Conservation (phyloP, 2,888 invertebrate species). For the Nemapogon koenigi region DNA sequence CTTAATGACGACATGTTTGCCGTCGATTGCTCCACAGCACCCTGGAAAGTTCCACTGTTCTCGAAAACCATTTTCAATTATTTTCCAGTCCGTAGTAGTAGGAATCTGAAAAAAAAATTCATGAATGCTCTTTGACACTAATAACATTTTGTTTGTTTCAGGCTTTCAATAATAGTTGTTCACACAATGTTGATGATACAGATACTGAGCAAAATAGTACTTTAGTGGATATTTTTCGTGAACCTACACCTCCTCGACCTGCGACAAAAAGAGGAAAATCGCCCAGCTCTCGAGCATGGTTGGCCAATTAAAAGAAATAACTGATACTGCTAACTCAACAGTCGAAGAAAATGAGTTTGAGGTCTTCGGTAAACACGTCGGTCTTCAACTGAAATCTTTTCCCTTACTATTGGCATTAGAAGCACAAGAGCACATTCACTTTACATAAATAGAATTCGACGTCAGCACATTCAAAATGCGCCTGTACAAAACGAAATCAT, state of each 20-base stretch:
- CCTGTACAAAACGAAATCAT: conserved; percentile 16
- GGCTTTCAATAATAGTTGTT: conserved; percentile 16
- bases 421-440: conserved; percentile 20
- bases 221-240: conserved; percentile 15
- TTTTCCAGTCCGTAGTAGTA: conserved; percentile 18
- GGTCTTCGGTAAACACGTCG: conserved; percentile 21
- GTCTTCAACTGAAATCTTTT: conserved; percentile 20
- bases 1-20: conserved; percentile 22
- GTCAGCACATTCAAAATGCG: conserved; percentile 17
- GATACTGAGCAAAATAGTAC: conserved; percentile 18
- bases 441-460: conserved; percentile 19
- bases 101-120: conserved; percentile 18
- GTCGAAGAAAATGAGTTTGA: conserved; percentile 23
- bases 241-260: conserved; percentile 16
- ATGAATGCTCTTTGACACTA: conserved; percentile 10
- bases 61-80: conserved; percentile 19
- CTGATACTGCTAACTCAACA: conserved; percentile 20
- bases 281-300: conserved; percentile 21
- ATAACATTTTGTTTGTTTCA: conserved; percentile 17
- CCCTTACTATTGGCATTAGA: conserved; percentile 18
- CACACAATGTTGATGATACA: conserved; percentile 20
- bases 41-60: conserved; percentile 20
- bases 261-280: conserved; percentile 17
- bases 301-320: conserved; percentile 21
- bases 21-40: conserved; percentile 21